Evolutionary conservation across 1,140 invertebrate species (phyloP).

Genomic region (Caenorhabditis elegans): DNA sequence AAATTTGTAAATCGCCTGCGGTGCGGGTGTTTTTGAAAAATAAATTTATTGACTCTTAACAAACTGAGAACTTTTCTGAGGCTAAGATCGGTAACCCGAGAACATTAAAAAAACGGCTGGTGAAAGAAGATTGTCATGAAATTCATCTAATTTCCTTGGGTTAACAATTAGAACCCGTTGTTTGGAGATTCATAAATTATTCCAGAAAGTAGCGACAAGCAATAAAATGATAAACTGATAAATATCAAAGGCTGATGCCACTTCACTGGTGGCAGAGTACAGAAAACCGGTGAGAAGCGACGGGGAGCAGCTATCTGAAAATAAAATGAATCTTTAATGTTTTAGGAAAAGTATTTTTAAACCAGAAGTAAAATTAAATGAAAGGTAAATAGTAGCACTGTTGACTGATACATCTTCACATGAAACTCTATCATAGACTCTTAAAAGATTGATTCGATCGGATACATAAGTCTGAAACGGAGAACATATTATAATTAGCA

Average conservation of each 20-base stretch:
- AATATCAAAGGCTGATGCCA: background rate
- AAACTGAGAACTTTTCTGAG: too few species aligned
- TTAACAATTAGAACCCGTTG: background rate
- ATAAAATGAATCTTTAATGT: background rate
- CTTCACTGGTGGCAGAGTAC: constrained; percentile 10
- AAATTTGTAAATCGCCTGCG: background rate
- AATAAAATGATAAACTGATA: background rate
- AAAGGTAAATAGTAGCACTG: background rate
- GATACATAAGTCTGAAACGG: background rate
- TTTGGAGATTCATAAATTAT: background rate
- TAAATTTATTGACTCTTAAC: background rate
- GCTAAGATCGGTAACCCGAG: too few species aligned
- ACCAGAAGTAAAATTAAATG: background rate
- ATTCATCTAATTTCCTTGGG: too few species aligned
- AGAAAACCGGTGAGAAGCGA: constrained; percentile 21
- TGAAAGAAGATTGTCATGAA: too few species aligned
- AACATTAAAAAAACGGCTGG: too few species aligned
- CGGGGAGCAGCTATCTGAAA: constrained; percentile 17
- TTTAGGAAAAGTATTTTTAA: background rate
- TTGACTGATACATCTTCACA: constrained; percentile 2
- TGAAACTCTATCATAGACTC: background rate
- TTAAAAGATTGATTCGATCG: background rate
- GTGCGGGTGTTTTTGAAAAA: background rate
- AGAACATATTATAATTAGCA: too few species aligned
- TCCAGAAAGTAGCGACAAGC: background rate